Base-by-base conservation (phyloP, 2,113 vertebrate genomes). In the Cavia aperea region DNA sequence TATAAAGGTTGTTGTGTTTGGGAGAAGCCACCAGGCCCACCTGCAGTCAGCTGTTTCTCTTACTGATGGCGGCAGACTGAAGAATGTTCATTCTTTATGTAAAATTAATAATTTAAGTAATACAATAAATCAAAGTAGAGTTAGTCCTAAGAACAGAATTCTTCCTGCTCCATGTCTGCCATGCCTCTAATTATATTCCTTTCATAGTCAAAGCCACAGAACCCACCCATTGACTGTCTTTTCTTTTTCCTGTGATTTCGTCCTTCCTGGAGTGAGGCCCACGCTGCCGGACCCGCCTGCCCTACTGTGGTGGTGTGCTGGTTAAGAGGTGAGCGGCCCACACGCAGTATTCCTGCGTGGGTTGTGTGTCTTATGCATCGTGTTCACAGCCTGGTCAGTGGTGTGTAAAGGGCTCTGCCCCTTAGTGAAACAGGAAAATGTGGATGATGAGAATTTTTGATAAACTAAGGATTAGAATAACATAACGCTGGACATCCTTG, bases 331-430 rank as follows among this genome's bases (percentile, higher is more conserved):
- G 13, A 1, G 26, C 7, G 4, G 43, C 12, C 29, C 43, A 14
- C 14, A 46, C 2, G 2, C 43, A 16, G 7, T 19, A 7, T 2
- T 4, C 10, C 31, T 2, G 13, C 3, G 0, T 12, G 46, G 39
- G 7, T 79, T 9, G 75, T 66, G 49, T 43, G 49, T 46, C 26
- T 29, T 51, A 9, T 19, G 66, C 46, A 2, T 89, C 24, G 21
- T 54, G 36, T 14, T 56, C 24, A 29, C 9, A 66, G 16, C 7
- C 13, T 36, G 65, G 1, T 13, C 36, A 24, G 51, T 65, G 43
- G 31, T 56, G 33, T 29, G 9, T 18, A 31, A 77, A 18, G 36
- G 19, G 15, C 24, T 49, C 0, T 16, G 26, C 31, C 19, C 29
- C 5, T 36, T 15, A 23, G 66, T 66, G n/a, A 81, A 60, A 54